Percentiles rank a stretch among this genome's conserved stretches.
These are phyloP conservation scores for Sussaba pulchella DNA, from an alignment of 2,888 invertebrate species.

Conservation along the genomic window DNA sequence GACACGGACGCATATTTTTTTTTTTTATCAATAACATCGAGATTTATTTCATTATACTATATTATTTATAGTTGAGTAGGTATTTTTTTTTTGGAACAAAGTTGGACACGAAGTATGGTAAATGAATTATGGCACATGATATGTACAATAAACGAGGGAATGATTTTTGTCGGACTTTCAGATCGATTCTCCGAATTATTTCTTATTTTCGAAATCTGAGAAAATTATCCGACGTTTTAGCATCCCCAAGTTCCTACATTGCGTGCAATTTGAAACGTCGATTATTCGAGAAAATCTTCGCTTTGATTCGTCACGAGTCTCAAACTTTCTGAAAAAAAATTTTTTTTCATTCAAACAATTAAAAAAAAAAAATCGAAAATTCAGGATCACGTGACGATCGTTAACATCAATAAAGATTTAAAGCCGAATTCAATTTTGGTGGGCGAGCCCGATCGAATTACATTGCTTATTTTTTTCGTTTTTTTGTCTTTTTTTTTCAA, in stretches of 20 bases:
- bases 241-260: slow-evolving; percentile 73
- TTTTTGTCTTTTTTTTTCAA: no score
- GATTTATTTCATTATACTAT: slow-evolving; percentile 84
- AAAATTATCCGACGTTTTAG: slow-evolving; percentile 15
- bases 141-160: slow-evolving; percentile 82
- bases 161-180: slow-evolving; percentile 40
- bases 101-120: slow-evolving; percentile 84
- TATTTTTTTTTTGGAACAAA: slow-evolving; percentile 82
- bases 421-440: slow-evolving; percentile 69
- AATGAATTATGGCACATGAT: slow-evolving; percentile 84
- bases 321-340: background rate
- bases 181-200: slow-evolving; percentile 40
- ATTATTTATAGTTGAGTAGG: slow-evolving; percentile 84
- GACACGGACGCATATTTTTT: slow-evolving; percentile 37
- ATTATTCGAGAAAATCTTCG: slow-evolving; percentile 39
- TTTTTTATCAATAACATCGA: slow-evolving; percentile 84
- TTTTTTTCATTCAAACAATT: background rate
- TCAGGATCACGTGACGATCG: slow-evolving; percentile 43
- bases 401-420: slow-evolving; percentile 64
- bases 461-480: slow-evolving; percentile 31
- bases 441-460: slow-evolving; percentile 61
- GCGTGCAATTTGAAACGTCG: slow-evolving; percentile 78
- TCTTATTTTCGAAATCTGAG: slow-evolving; percentile 44
- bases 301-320: slow-evolving; percentile 16
- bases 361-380: slow-evolving; percentile 1